Base-by-base conservation (phyloP, 2,888 invertebrate genomes). In the Polydrusus pterygomalis region DNA sequence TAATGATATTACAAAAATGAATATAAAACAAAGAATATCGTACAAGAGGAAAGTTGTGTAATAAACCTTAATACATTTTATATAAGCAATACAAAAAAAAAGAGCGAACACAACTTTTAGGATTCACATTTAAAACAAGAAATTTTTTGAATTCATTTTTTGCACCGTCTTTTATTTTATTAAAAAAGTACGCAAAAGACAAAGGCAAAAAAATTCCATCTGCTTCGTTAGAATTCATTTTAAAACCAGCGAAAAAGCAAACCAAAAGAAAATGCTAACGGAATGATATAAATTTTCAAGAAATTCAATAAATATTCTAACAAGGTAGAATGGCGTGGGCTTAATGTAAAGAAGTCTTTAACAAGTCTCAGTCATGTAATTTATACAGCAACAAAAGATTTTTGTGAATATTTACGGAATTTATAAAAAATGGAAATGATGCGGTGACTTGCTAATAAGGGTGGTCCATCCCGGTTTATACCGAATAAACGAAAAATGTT, bases 181-280 rank as follows among this genome's bases (percentile, higher is more conserved):
- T 54, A 54, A 54, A 54, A 49, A 54, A 54, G 54, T 54, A 30
- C 54, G 54, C 54, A 25, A 18, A 49, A 20, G 54, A 20, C 54
- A 54, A 30, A 30, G n/a, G 30, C 25, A 30, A 54, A 54, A 34
- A 54, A 11, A 25, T 54, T 54, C 13, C 54, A 54, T 54, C 54
- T 54, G 54, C 54, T 54, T 54, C 54, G 54, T 54, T 54, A 54
- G 54, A 54, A 54, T 54, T 54, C 30, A 54, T 54, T 54, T 54
- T 30, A 30, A n/a, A 54, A 25, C 25, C 54, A 30, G 54, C 9
- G 30, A 54, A 54, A 25, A 54, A 17, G 30, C 11, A 30, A 54
- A 25, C 54, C 25, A 30, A 54, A 30, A 30, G 54, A 54, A 54
- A 54, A 54, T 54, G 54, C 54, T 25, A 20, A 25, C 54, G 54